Conservation (phyloP, 1,140 invertebrate species). For the Varroa destructor region DNA sequence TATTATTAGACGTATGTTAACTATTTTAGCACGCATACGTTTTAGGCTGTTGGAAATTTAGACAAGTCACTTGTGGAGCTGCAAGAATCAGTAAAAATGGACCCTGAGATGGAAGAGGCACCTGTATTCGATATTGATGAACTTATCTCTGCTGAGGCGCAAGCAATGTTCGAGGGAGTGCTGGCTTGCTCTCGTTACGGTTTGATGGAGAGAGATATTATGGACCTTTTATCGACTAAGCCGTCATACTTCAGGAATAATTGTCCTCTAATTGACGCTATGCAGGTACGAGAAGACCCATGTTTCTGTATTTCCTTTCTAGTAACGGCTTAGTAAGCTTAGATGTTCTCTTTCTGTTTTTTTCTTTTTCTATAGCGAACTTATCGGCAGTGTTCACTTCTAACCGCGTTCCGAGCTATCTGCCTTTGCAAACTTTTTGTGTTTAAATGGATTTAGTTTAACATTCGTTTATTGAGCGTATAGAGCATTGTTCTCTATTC, state of each 20-base stretch:
- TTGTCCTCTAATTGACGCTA: slow-evolving; percentile 1
- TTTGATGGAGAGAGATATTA: slow-evolving; percentile 18
- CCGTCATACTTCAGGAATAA: slow-evolving; percentile 6
- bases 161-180: background rate
- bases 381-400: too few species aligned
- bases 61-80: slow-evolving; percentile 23
- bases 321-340: too few species aligned
- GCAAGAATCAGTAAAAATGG: slow-evolving; percentile 5
- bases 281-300: background rate
- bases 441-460: too few species aligned
- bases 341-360: too few species aligned
- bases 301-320: too few species aligned
- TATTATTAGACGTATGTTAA: too few species aligned
- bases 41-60: background rate
- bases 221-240: slow-evolving; percentile 21
- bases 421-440: too few species aligned
- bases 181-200: slow-evolving; percentile 12
- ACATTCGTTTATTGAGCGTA: too few species aligned
- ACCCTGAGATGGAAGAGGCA: background rate
- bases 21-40: too few species aligned
- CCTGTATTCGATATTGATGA: slow-evolving; percentile 18
- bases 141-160: slow-evolving; percentile 5
- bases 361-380: too few species aligned
- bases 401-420: too few species aligned
- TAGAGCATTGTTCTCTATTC: too few species aligned